A percentile compares a stretch with the other conserved stretches of the same genome.
Evolutionary conservation across 2,797 vertebrate species (phyloP).

Genomic region (Crax fasciolata): DNA sequence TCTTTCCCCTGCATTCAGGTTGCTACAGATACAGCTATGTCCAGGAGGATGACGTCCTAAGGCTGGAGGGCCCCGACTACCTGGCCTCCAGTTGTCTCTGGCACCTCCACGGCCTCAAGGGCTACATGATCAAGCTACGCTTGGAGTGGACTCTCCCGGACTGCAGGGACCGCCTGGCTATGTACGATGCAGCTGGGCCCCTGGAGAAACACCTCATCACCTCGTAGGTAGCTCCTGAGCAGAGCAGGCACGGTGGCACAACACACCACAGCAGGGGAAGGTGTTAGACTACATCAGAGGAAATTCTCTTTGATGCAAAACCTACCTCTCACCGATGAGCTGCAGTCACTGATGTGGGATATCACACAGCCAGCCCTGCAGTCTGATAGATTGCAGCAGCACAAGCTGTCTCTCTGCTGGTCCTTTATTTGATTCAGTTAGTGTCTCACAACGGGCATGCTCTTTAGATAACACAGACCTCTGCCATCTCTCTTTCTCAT

Average conservation of each 20-base stretch:
- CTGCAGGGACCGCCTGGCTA: constrained; percentile 91
- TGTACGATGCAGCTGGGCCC: constrained; percentile 88
- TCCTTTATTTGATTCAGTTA: not conserved
- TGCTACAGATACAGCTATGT: constrained; percentile 91
- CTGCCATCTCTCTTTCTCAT: not conserved
- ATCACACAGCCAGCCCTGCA: not conserved
- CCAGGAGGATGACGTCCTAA: constrained; percentile 63
- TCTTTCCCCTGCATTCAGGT: constrained; percentile 79
- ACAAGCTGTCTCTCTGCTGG: not conserved
- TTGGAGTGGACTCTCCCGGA: constrained; percentile 90
- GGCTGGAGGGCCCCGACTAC: constrained; percentile 87
- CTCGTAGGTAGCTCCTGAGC: constrained; percentile 86
- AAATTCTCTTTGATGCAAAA: constrained; percentile 49
- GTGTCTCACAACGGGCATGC: not conserved
- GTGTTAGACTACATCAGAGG: constrained; percentile 34
- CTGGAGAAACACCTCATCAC: constrained; percentile 89
- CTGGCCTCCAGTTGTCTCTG: constrained; percentile 90
- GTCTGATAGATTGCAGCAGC: not conserved
- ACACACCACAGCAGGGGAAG: constrained; percentile 29
- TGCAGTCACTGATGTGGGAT: constrained; percentile 35
- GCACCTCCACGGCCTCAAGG: constrained; percentile 88
- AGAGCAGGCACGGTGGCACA: rapidly evolving
- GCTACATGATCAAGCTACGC: constrained; percentile 88
- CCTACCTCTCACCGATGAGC: not conserved
- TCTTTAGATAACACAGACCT: not conserved